Evolutionary conservation across 2,113 vertebrate species (phyloP).

Genomic region (Natator depressus): DNA sequence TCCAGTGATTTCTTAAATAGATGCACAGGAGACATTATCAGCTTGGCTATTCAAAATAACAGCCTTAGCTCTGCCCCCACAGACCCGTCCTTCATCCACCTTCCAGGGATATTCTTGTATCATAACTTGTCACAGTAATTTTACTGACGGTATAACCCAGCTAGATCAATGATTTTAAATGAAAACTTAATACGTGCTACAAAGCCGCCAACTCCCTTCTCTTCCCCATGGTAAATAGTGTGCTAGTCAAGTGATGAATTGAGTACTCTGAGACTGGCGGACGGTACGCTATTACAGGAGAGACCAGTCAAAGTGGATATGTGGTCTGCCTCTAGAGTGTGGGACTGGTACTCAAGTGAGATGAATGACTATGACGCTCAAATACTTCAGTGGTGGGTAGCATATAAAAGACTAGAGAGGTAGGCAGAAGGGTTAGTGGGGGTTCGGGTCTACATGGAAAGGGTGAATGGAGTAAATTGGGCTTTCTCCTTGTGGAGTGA

Average conservation of each 20-base stretch:
- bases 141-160: slow-evolving; percentile 60
- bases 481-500: not conserved
- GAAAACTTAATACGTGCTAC: slow-evolving; percentile 72
- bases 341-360: not conserved
- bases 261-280: slow-evolving; percentile 15
- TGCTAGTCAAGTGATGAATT: slow-evolving; percentile 72
- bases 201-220: slow-evolving; percentile 68
- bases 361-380: not conserved
- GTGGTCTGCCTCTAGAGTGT: not conserved
- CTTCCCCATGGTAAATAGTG: slow-evolving; percentile 73
- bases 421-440: not conserved
- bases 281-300: slow-evolving; percentile 48
- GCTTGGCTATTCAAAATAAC: not conserved
- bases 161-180: slow-evolving; percentile 72
- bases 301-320: slow-evolving; percentile 18
- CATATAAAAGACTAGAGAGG: not conserved
- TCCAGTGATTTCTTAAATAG: not conserved
- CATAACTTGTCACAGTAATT: slow-evolving; percentile 10
- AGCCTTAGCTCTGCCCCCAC: not conserved
- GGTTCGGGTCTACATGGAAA: slow-evolving; percentile 7
- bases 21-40: not conserved
- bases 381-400: not conserved
- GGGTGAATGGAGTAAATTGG: not conserved
- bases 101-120: not conserved
- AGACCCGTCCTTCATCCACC: not conserved